Evolutionary conservation across 2,797 vertebrate genomes (phyloP), one percentile per base, ranked within the genome.

Genomic region (Enteromius viviparus): DNA sequence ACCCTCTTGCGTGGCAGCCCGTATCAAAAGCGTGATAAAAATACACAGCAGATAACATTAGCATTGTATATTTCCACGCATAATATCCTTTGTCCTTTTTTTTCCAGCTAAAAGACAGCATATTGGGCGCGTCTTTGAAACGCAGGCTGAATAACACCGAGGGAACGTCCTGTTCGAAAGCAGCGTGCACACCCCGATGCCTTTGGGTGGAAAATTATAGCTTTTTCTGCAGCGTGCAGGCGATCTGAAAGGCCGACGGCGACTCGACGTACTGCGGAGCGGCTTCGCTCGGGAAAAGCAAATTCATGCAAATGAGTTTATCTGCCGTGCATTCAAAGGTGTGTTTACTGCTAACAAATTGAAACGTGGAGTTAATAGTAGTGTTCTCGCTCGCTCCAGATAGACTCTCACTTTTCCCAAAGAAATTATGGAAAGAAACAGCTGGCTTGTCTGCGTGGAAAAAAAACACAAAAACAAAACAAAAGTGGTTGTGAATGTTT

Each of bases 331-430:
- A 90, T 91, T 92, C 91, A 92, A 88, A 90, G 91, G 89, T 87
- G 88, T 92, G 90, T 94, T 94, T 93, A 93, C 93, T 85, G 90
- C 93, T 90, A 93, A 93, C 90, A 90, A 92, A 92, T 89, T 89
- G 90, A 87, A 92, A 92, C 78, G 87, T 88, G 88, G 85, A 90
- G 88, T 87, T 91, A 91, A 92, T 91, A 89, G 87, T 32, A 14
- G 66, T 6, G 75, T 91, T 90, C 91, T 88, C 34, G 88, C 75
- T 90, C 89, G 85, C n/a, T 40, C 34, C 51, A 17, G 82, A 34
- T 82, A 32, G 26, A 23, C 64, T 29, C 8, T 68, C 51, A 2
- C 2, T 58, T 80, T 62, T 81, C 69, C 68, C 37, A 5, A 45
- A 53, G 76, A 75, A 65, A 76, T 53, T 21, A n/a, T 60, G 58